Conservation (phyloP, 1,140 invertebrate genomes). For the Streblospio benedicti region DNA sequence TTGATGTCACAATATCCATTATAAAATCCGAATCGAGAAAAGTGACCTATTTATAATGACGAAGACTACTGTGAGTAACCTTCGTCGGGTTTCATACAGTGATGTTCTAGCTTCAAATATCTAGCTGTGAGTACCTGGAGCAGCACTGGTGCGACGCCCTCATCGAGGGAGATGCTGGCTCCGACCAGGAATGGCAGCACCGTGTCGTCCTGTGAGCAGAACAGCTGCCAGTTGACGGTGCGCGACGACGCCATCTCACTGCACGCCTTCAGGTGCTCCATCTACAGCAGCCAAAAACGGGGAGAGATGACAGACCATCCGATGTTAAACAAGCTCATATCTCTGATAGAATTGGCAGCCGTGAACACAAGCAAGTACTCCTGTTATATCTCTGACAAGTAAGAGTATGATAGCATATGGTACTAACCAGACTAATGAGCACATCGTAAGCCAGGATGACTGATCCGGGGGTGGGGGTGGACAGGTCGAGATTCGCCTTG, state of each 20-base stretch:
- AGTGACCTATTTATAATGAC: no score
- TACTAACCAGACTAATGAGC: slow-evolving; percentile 63
- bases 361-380: neutral
- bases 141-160: slow-evolving; percentile 84
- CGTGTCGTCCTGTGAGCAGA: slow-evolving; percentile 63
- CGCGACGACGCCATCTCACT: slow-evolving; percentile 81
- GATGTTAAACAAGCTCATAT: no score
- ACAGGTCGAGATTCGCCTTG: slow-evolving; percentile 32
- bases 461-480: slow-evolving; percentile 24
- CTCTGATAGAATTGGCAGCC: no score
- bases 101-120: no score
- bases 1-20: no score
- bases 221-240: slow-evolving; percentile 91
- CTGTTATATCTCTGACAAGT: neutral
- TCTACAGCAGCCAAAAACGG: slow-evolving; percentile 45
- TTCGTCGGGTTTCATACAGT: no score
- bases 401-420: neutral
- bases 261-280: slow-evolving; percentile 89
- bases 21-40: no score
- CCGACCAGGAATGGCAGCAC: slow-evolving; percentile 70
- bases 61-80: no score
- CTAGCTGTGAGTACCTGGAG: no score
- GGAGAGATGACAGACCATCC: no score
- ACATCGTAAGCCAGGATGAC: slow-evolving; percentile 70
- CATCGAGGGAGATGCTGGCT: slow-evolving; percentile 74